Conservation (phyloP, 2,113 vertebrate species). For the Clarias macrocephalus region DNA sequence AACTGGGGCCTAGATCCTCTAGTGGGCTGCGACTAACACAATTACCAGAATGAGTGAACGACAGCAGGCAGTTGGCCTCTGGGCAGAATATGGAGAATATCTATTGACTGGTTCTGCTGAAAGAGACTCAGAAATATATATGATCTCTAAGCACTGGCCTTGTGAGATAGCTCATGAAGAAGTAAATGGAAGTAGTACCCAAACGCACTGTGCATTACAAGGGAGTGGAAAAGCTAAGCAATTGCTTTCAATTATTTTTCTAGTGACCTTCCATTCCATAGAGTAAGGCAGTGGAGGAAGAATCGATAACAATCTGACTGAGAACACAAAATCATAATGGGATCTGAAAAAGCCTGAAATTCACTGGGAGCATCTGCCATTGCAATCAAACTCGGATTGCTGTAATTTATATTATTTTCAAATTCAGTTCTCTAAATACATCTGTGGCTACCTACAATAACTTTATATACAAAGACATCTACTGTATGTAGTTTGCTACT, state of each 20-base stretch:
- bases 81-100: constrained; percentile 44
- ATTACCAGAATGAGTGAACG: constrained; percentile 41
- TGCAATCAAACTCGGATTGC: constrained; percentile 44
- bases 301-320: constrained; percentile 36
- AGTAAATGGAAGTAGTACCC: constrained; percentile 14
- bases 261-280: constrained; percentile 37
- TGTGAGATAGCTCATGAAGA: constrained; percentile 14
- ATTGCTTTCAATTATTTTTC: constrained; percentile 40
- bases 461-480: constrained; percentile 6
- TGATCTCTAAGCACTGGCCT: constrained; percentile 41
- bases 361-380: constrained; percentile 25
- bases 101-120: constrained; percentile 42
- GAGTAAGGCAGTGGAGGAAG: constrained; percentile 1
- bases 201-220: constrained; percentile 28
- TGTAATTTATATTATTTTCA: constrained; percentile 42
- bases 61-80: constrained; percentile 34
- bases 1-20: constrained; percentile 29
- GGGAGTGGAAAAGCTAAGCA: constrained; percentile 25
- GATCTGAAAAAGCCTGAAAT: constrained; percentile 30
- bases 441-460: constrained; percentile 23
- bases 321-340: constrained; percentile 24
- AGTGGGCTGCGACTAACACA: constrained; percentile 48
- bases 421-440: constrained; percentile 36
- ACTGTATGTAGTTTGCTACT: neutral
- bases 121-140: constrained; percentile 25